Percentiles rank a stretch among this genome's conserved stretches.
Conservation (phyloP, 2,113 vertebrate genomes). For the Pseudopodoces humilis region DNA sequence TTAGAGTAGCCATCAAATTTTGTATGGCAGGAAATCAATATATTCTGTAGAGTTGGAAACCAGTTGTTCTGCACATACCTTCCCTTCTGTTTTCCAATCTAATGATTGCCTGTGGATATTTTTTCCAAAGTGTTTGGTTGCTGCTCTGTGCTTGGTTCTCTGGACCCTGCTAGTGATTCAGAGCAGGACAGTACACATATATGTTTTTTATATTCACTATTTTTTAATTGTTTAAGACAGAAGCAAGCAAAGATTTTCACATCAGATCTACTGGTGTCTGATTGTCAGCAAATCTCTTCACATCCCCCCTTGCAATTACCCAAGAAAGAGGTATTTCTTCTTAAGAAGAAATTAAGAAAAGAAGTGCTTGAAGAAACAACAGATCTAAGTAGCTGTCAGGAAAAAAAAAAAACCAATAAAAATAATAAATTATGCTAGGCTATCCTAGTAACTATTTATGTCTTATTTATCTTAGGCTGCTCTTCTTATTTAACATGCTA, state of each 20-base stretch:
- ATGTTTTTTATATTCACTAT: background rate
- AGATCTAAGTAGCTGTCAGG: background rate
- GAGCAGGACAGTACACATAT: background rate
- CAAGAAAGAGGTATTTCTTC: background rate
- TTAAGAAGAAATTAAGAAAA: background rate
- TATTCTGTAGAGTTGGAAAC: background rate
- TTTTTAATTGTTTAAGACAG: background rate
- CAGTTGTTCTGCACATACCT: background rate
- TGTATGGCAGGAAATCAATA: background rate
- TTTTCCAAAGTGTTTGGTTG: background rate
- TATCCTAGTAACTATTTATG: constrained; percentile 51
- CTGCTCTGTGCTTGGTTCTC: background rate
- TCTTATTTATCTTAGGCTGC: constrained; percentile 19
- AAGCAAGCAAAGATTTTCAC: background rate
- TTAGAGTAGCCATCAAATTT: background rate
- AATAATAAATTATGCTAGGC: constrained; percentile 6
- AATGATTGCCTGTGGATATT: background rate
- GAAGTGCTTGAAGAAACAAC: constrained; percentile 38
- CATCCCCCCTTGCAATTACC: constrained; percentile 17
- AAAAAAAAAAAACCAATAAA: background rate
- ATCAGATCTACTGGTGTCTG: background rate
- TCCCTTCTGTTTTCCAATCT: background rate
- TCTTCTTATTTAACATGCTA: background rate
- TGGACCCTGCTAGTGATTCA: background rate
- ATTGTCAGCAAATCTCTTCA: constrained; percentile 28